These are phyloP conservation scores for Mustela nigripes DNA, from an alignment of 2,113 vertebrate genomes.

Conservation along the genomic window DNA sequence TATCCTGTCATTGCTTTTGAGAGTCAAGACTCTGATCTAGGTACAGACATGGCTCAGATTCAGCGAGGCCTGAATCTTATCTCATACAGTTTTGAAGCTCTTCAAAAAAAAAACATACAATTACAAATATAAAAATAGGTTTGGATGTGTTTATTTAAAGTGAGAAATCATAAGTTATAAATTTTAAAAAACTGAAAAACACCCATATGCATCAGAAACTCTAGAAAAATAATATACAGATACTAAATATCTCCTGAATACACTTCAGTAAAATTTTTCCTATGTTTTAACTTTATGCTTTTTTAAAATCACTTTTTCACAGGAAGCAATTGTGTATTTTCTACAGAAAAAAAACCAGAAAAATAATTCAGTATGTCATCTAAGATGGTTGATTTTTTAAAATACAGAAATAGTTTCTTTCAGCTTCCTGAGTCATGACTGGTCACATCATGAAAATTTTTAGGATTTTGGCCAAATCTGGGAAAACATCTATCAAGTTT, in stretches of 20 bases:
- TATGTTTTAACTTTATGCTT: not conserved
- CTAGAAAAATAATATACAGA: not conserved
- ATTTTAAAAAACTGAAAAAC: constrained; percentile 33
- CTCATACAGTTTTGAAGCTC: not conserved
- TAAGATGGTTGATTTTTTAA: not conserved
- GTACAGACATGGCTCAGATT: not conserved
- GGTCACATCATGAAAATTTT: constrained; percentile 16
- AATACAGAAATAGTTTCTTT: constrained; percentile 36
- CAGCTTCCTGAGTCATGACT: constrained; percentile 24
- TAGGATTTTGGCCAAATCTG: constrained; percentile 23
- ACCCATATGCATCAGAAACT: not conserved
- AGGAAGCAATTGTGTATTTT: constrained; percentile 55
- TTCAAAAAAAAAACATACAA: not conserved
- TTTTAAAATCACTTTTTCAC: not conserved
- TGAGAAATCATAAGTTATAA: not conserved
- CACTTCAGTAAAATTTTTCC: not conserved
- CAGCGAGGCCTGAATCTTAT: not conserved
- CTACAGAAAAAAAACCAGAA: not conserved
- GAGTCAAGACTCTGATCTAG: not conserved
- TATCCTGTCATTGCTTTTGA: constrained; percentile 21
- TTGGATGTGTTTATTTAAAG: not conserved
- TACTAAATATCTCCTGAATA: not conserved
- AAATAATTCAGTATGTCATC: not conserved
- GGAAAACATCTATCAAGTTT: not conserved
- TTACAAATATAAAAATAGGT: not conserved